These are phyloP conservation scores for Ochropleura plecta DNA, from an alignment of 2,888 invertebrate species.

Conservation along the genomic window DNA sequence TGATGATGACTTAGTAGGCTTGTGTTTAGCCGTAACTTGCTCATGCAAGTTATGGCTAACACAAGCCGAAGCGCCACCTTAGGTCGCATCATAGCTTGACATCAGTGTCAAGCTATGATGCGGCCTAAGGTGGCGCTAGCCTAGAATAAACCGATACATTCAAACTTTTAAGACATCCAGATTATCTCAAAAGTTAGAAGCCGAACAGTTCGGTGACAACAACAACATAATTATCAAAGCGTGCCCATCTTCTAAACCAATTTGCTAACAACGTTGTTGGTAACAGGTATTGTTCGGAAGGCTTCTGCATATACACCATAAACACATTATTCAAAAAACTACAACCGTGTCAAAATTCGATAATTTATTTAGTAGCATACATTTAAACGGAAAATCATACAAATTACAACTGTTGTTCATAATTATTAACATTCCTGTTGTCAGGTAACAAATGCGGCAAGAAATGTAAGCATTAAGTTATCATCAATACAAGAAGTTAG, in stretches of 20 bases:
- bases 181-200: no score
- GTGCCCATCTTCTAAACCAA: neutral
- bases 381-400: neutral
- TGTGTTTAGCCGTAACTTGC: no score
- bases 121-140: no score
- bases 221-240: neutral
- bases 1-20: no score
- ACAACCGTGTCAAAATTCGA: neutral
- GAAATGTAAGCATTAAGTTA: neutral
- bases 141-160: no score
- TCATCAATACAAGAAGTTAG: neutral
- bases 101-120: no score
- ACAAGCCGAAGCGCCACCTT: no score
- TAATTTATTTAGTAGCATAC: constrained; percentile 7
- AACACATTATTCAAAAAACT: neutral
- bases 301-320: neutral
- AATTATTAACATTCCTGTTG: neutral
- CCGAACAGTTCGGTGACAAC: neutral
- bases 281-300: no score
- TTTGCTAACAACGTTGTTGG: neutral
- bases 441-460: neutral
- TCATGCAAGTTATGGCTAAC: no score
- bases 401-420: neutral
- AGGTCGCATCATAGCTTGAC: no score
- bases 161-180: no score